Evolutionary conservation across 2,797 vertebrate species (phyloP).

Genomic region (Alosa sapidissima): DNA sequence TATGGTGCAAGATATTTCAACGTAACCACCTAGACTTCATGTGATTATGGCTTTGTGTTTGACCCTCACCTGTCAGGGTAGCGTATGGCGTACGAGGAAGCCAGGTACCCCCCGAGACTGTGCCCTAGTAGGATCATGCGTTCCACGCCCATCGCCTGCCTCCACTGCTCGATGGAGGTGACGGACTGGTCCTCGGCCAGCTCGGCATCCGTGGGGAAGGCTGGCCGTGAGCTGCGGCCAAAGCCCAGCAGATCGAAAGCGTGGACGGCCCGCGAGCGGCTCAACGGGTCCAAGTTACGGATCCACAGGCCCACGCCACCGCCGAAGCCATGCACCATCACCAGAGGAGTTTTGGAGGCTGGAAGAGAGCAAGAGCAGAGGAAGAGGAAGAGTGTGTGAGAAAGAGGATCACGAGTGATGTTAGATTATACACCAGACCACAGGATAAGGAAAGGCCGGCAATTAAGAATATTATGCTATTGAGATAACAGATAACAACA

Average conservation of each 20-base stretch:
- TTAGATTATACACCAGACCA: too few species aligned
- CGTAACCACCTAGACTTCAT: not conserved
- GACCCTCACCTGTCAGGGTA: constrained; percentile 78
- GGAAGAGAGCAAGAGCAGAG: too few species aligned
- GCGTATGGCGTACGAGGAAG: constrained; percentile 82
- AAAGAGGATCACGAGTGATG: too few species aligned
- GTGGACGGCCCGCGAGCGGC: constrained; percentile 71
- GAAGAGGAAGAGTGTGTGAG: too few species aligned
- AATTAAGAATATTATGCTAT: too few species aligned
- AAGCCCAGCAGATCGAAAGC: constrained; percentile 91
- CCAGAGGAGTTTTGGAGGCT: constrained; percentile 67
- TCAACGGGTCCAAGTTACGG: constrained; percentile 82
- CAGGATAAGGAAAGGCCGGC: too few species aligned
- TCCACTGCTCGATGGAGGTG: constrained; percentile 77
- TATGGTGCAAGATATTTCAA: not conserved
- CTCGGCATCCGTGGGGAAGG: constrained; percentile 77
- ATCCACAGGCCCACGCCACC: constrained; percentile 91
- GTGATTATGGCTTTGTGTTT: not conserved
- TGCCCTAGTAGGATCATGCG: constrained; percentile 85
- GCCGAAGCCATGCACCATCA: constrained; percentile 92
- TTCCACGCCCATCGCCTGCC: constrained; percentile 77
- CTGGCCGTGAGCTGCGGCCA: constrained; percentile 85
- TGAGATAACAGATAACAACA: too few species aligned
- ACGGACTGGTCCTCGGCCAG: constrained; percentile 81
- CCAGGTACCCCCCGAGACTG: constrained; percentile 83